These are phyloP conservation scores for Drosophila birchii DNA, from an alignment of 2,888 invertebrate genomes.

Conservation along the genomic window DNA sequence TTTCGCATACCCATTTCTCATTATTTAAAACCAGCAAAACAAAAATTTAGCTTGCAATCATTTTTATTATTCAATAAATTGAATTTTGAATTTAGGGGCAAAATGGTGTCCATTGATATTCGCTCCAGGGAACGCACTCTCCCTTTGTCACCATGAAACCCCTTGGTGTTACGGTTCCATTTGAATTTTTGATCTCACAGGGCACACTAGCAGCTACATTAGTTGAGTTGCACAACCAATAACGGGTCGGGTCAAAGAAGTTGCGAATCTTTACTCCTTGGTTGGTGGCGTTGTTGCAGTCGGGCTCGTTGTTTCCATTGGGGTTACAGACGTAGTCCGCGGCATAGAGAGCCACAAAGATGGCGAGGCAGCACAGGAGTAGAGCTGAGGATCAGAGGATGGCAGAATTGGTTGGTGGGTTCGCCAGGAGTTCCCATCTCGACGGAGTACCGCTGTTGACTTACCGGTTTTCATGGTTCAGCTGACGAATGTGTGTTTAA, in stretches of 20 bases:
- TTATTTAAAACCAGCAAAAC: too few species aligned
- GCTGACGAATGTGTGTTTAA: slow-evolving; percentile 51
- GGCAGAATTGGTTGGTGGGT: neutral
- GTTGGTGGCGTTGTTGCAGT: slow-evolving; percentile 20
- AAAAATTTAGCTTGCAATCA: too few species aligned
- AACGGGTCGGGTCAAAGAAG: slow-evolving; percentile 61
- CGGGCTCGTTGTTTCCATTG: slow-evolving; percentile 37
- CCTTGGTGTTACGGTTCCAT: neutral
- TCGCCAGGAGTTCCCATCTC: neutral
- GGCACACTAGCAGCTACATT: accelerated
- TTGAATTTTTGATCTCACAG: accelerated
- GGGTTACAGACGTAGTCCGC: slow-evolving; percentile 36
- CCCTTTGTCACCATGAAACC: neutral
- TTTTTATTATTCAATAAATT: too few species aligned
- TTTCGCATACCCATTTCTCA: too few species aligned
- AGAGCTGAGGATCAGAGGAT: slow-evolving; percentile 37
- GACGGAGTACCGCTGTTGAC: slow-evolving; percentile 19
- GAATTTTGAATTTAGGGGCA: slow-evolving; percentile 21
- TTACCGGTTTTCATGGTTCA: slow-evolving; percentile 64
- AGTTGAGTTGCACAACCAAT: accelerated
- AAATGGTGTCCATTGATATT: slow-evolving; percentile 38
- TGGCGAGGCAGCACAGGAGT: slow-evolving; percentile 49
- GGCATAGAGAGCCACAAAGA: slow-evolving; percentile 24
- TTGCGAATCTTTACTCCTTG: slow-evolving; percentile 38
- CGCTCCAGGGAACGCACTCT: neutral